Conservation (phyloP, 2,797 vertebrate genomes). For the Alectoris magna region DNA sequence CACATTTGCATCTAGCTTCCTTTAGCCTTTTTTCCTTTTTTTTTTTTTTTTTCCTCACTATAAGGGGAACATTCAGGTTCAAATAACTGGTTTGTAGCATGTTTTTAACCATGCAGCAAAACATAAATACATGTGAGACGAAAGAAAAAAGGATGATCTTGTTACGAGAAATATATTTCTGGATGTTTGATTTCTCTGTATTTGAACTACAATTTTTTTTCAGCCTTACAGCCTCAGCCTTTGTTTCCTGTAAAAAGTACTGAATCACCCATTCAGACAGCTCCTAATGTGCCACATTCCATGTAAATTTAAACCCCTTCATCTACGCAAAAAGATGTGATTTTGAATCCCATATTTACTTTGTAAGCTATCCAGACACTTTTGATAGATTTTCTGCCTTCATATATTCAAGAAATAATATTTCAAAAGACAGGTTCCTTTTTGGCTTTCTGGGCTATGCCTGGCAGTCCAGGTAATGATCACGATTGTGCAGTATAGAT, state of each 20-base stretch:
- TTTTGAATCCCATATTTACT: not conserved
- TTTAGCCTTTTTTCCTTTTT: not conserved
- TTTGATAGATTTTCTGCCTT: not conserved
- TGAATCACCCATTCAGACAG: not conserved
- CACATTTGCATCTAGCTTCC: not conserved
- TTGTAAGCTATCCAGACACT: not conserved
- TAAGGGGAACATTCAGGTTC: not conserved
- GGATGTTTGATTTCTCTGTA: not conserved
- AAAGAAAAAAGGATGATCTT: not conserved
- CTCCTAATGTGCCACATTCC: not conserved
- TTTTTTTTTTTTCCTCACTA: not conserved
- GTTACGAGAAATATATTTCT: not conserved
- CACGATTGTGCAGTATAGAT: not conserved
- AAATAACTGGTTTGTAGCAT: not conserved
- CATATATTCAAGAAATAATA: not conserved
- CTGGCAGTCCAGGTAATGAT: not conserved
- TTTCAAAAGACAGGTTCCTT: not conserved
- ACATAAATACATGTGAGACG: not conserved
- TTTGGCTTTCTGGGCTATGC: not conserved
- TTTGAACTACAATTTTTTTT: not conserved
- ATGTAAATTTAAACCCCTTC: not conserved
- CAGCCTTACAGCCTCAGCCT: not conserved
- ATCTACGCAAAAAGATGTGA: not conserved
- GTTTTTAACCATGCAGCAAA: not conserved
- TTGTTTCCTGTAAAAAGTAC: not conserved